phyloP scores from a whole-genome alignment of 2,888 invertebrate genomes.

The Cheilosia impressa region DNA sequence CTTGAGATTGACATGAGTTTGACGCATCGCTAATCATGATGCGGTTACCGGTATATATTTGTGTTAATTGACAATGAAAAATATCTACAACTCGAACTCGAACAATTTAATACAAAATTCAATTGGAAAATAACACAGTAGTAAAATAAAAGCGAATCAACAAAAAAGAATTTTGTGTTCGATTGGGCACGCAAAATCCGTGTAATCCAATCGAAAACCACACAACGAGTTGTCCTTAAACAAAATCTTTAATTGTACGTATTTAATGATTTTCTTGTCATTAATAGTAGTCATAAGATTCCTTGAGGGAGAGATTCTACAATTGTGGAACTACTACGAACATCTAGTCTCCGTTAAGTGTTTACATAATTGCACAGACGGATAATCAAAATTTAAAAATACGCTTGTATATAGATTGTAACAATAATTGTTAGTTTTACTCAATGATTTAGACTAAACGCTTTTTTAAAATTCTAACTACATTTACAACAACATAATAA shows the following conservation, averaged over 20 bases:
- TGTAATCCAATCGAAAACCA: no score
- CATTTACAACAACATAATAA: slow-evolving; percentile 52
- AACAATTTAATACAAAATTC: no score
- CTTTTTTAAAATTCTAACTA: slow-evolving; percentile 63
- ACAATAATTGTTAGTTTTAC: slow-evolving; percentile 45
- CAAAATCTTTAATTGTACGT: slow-evolving; percentile 21
- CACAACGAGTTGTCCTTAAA: no score
- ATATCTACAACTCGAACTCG: no score
- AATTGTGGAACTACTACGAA: slow-evolving; percentile 7
- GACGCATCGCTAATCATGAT: no score
- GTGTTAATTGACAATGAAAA: no score
- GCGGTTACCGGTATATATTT: no score
- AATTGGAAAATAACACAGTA: no score
- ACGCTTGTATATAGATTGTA: slow-evolving; percentile 45
- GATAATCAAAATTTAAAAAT: slow-evolving; percentile 42
- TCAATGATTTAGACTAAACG: slow-evolving; percentile 57
- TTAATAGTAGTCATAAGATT: not conserved
- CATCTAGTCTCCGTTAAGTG: slow-evolving; percentile 7
- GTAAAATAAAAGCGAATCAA: no score
- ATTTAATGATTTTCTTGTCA: slow-evolving; percentile 19
- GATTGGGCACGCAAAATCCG: no score
- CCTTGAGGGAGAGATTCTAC: not conserved
- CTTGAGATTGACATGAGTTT: no score
- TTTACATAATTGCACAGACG: slow-evolving; percentile 38
- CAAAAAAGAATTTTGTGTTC: no score